These are phyloP conservation scores for western clawed frog (Xenopus tropicalis) DNA, from an alignment of 2,113 vertebrate genomes.

Conservation along the genomic window DNA sequence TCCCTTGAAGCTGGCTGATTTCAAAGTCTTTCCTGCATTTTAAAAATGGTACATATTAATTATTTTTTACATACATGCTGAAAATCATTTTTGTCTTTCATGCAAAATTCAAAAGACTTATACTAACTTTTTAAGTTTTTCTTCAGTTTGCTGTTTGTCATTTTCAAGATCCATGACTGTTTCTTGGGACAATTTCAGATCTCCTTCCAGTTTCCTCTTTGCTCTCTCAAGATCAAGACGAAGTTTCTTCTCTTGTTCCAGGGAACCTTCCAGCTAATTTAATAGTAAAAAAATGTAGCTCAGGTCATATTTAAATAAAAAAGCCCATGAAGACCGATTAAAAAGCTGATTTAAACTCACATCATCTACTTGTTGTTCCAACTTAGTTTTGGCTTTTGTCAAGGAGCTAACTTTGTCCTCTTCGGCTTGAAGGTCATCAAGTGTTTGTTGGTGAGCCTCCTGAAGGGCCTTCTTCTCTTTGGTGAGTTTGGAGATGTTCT, in stretches of 20 bases:
- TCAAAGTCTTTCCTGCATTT: slow-evolving; percentile 65
- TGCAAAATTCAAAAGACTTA: too few relatives aligned
- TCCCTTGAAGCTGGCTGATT: slow-evolving; percentile 63
- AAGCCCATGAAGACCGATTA: too few relatives aligned
- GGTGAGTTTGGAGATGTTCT: slow-evolving; percentile 69
- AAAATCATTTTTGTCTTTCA: too few relatives aligned
- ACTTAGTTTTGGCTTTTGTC: slow-evolving; percentile 63
- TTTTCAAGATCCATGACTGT: slow-evolving; percentile 80
- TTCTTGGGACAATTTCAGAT: slow-evolving; percentile 69
- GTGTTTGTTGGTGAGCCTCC: slow-evolving; percentile 77
- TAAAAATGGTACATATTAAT: neutral
- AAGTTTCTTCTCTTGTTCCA: slow-evolving; percentile 84
- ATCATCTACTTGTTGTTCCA: slow-evolving; percentile 68
- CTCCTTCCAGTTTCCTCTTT: slow-evolving; percentile 73
- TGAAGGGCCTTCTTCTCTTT: slow-evolving; percentile 84
- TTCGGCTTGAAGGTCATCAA: slow-evolving; percentile 79
- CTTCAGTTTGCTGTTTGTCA: slow-evolving; percentile 72
- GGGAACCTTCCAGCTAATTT: slow-evolving; percentile 73
- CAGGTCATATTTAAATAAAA: too few relatives aligned
- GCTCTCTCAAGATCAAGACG: slow-evolving; percentile 73
- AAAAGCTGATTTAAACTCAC: slow-evolving; percentile 47
- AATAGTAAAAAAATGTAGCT: too few relatives aligned
- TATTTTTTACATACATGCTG: too few relatives aligned
- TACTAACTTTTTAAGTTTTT: slow-evolving; percentile 73
- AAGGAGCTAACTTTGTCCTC: slow-evolving; percentile 75